These are phyloP conservation scores for Phymorhynchus buccinoides DNA, from an alignment of 1,140 invertebrate species.

Conservation along the genomic window DNA sequence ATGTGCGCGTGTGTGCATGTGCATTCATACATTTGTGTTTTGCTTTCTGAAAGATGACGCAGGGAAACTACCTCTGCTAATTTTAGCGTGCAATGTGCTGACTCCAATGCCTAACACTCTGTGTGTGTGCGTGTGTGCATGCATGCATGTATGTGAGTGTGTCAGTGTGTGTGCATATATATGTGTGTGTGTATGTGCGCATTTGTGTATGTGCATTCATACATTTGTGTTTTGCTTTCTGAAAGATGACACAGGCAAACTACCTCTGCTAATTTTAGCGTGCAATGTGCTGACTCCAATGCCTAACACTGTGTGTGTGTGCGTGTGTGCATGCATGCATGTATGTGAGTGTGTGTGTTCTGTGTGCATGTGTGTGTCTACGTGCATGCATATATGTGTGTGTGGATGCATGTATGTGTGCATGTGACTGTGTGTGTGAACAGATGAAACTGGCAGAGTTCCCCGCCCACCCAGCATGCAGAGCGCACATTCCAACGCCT, in stretches of 20 bases:
- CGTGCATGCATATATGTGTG: background rate
- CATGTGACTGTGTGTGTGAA: background rate
- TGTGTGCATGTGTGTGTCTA: background rate
- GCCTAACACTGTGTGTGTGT: background rate
- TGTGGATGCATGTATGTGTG: slow-evolving; percentile 1
- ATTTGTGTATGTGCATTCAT: background rate
- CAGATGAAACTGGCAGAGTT: background rate
- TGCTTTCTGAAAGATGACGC: too few relatives aligned
- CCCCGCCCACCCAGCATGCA: slow-evolving; percentile 7
- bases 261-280: too few relatives aligned
- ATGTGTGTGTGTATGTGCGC: background rate
- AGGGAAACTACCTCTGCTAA: too few relatives aligned
- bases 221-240: background rate
- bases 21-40: background rate
- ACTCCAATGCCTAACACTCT: background rate
- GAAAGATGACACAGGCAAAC: too few relatives aligned
- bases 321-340: background rate
- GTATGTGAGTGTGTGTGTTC: too few relatives aligned
- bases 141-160: background rate
- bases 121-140: background rate
- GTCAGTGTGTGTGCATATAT: background rate
- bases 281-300: too few relatives aligned
- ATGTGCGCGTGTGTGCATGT: background rate
- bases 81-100: too few relatives aligned
- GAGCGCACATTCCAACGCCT: slow-evolving; percentile 43